Percentiles rank a stretch among this genome's conserved stretches.
These are phyloP conservation scores for Lycaon pictus DNA, from an alignment of 2,113 vertebrate species.

Conservation along the genomic window DNA sequence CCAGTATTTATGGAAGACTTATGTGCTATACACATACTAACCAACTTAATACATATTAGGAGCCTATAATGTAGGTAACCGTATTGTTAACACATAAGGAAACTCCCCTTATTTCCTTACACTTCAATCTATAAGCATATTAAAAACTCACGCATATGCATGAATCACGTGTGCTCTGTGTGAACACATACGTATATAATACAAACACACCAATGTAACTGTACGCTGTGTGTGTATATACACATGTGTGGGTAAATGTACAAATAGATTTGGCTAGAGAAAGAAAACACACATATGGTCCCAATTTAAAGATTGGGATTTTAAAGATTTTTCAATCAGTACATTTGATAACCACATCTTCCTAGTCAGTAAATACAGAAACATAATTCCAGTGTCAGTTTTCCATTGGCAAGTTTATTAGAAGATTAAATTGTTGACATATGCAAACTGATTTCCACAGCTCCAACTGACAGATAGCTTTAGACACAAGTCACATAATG, in stretches of 20 bases:
- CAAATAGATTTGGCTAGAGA: background rate
- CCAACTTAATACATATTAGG: background rate
- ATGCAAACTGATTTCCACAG: slow-evolving; percentile 73
- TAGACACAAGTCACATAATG: slow-evolving; percentile 64
- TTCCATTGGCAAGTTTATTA: slow-evolving; percentile 72
- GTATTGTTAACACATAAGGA: background rate
- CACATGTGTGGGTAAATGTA: background rate
- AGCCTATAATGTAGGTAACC: background rate
- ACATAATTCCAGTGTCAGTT: slow-evolving; percentile 71
- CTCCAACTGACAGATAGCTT: slow-evolving; percentile 52
- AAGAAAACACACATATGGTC: slow-evolving; percentile 66
- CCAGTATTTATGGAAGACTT: background rate
- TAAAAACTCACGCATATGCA: slow-evolving; percentile 19
- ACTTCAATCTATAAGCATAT: background rate
- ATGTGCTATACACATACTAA: background rate
- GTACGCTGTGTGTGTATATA: background rate
- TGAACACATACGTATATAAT: background rate
- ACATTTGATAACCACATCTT: slow-evolving; percentile 64
- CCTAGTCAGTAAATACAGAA: slow-evolving; percentile 70
- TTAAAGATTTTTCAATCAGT: slow-evolving; percentile 66
- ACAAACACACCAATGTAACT: background rate
- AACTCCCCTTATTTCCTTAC: background rate
- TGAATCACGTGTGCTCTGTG: background rate
- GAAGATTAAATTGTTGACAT: slow-evolving; percentile 79
- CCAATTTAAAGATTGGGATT: slow-evolving; percentile 59